Conservation (phyloP, 2,113 vertebrate species). For the Ptilorrhoa leucosticta region DNA sequence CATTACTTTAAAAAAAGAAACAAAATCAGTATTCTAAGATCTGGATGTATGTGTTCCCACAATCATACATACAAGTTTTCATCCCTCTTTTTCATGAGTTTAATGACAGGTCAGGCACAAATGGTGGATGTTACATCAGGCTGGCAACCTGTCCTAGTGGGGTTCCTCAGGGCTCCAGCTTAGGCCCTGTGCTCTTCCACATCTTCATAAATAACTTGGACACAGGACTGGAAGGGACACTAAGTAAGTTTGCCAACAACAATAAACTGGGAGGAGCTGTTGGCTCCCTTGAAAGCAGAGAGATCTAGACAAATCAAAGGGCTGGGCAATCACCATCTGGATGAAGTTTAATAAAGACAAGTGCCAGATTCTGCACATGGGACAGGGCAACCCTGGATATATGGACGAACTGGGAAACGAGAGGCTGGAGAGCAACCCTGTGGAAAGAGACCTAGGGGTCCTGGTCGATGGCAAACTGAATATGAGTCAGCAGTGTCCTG, state of each 20-base stretch:
- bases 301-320: not conserved
- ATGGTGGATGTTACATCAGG: not conserved
- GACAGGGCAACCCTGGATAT: not conserved
- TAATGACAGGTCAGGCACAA: not conserved
- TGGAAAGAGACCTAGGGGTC: not conserved
- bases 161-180: not conserved
- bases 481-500: not conserved
- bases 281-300: not conserved
- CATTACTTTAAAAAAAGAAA: not conserved
- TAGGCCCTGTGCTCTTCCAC: not conserved
- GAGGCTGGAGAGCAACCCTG: not conserved
- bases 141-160: no score
- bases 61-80: not conserved
- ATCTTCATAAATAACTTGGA: not conserved
- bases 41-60: not conserved
- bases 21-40: not conserved
- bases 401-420: accelerated
- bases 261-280: not conserved
- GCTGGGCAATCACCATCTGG: not conserved
- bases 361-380: not conserved
- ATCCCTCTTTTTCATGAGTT: not conserved
- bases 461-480: not conserved
- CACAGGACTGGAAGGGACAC: not conserved
- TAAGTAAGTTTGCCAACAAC: not conserved
- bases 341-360: not conserved